Percentiles rank a stretch among this genome's conserved stretches.
These are phyloP conservation scores for Eidolon helvum DNA, from an alignment of 2,113 vertebrate genomes.

Conservation along the genomic window DNA sequence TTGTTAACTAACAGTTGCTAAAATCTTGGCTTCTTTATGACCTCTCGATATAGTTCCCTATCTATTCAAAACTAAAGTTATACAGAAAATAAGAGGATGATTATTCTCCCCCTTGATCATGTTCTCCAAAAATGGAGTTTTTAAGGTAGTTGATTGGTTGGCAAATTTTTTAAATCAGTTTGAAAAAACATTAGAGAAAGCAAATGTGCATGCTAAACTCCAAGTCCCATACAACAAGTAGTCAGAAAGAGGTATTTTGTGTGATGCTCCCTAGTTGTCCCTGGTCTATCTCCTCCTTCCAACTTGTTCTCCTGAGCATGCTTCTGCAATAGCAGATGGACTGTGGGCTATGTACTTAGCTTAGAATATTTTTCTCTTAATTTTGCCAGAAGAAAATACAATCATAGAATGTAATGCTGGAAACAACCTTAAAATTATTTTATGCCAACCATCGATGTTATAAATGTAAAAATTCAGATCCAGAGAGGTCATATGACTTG, in stretches of 20 bases:
- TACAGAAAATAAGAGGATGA: background rate
- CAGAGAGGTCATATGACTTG: background rate
- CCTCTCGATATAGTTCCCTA: background rate
- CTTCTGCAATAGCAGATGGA: background rate
- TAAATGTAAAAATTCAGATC: background rate
- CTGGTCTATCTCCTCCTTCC: too few species aligned
- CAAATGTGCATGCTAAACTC: background rate
- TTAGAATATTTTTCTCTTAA: background rate
- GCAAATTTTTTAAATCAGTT: background rate
- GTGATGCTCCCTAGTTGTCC: background rate
- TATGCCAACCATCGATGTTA: background rate
- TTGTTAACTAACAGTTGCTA: background rate
- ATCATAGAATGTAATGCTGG: background rate
- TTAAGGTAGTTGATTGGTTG: background rate
- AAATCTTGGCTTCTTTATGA: background rate
- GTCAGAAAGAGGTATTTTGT: background rate
- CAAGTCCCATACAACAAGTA: background rate
- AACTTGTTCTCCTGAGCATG: background rate
- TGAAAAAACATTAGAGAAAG: background rate
- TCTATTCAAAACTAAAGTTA: background rate
- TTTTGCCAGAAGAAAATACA: background rate
- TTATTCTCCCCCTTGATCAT: background rate
- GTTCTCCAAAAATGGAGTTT: background rate
- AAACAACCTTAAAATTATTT: background rate
- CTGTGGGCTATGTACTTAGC: background rate